phyloP scores from a whole-genome alignment of 2,797 vertebrate genomes.

The Pangasius larnaudii region DNA sequence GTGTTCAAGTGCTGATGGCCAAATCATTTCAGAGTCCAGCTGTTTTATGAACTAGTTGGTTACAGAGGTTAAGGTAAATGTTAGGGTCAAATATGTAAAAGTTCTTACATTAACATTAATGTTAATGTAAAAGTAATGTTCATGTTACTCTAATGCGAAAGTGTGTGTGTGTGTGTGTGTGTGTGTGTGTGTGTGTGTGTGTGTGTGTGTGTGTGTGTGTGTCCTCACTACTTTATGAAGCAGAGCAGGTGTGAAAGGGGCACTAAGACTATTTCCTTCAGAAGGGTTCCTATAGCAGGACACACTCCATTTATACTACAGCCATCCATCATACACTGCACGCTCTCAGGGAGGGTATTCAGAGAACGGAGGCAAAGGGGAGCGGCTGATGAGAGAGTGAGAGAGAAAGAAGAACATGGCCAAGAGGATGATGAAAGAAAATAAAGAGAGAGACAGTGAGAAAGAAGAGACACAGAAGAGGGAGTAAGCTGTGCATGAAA shows the following conservation, averaged over 20 bases:
- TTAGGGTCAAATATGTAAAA: background rate
- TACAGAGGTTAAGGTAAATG: background rate
- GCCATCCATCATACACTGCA: constrained; percentile 66
- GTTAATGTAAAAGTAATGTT: background rate
- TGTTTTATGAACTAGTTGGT: background rate
- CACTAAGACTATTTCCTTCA: constrained; percentile 48
- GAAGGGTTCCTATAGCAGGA: constrained; percentile 57
- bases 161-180: background rate
- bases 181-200: background rate
- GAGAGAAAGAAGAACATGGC: too few relatives aligned
- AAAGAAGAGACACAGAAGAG: background rate
- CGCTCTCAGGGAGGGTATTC: constrained; percentile 58
- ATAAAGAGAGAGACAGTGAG: background rate
- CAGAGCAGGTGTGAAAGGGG: constrained; percentile 53
- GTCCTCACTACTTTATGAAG: constrained; percentile 29
- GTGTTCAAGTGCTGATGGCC: background rate
- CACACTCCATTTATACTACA: constrained; percentile 66
- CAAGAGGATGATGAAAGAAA: background rate
- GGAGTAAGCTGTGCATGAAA: background rate
- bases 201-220: constrained; percentile 7
- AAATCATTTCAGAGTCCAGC: background rate
- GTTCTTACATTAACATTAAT: background rate
- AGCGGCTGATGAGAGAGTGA: background rate
- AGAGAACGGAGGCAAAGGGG: background rate
- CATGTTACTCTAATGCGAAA: background rate